Conservation (phyloP, 2,797 vertebrate species). For the Ceryle rudis region DNA sequence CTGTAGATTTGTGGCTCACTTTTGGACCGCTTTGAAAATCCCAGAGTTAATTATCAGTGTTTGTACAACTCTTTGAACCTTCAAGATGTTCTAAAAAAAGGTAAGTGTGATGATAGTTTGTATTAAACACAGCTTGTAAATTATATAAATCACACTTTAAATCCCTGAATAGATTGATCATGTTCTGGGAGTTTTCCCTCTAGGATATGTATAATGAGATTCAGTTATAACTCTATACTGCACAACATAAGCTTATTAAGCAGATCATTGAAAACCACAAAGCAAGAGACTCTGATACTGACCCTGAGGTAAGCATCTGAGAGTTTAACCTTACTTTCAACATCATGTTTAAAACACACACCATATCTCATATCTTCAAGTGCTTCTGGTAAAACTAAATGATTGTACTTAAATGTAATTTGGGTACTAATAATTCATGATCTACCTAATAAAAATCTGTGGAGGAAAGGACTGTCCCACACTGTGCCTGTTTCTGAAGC, state of each 20-base stretch:
- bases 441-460: background rate
- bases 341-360: background rate
- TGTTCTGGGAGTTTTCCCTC: constrained; percentile 10
- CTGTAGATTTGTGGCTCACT: background rate
- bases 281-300: background rate
- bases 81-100: background rate
- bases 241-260: background rate
- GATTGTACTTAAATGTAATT: background rate
- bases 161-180: background rate
- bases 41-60: constrained; percentile 34
- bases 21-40: constrained; percentile 34
- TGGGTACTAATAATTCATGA: background rate
- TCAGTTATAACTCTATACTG: background rate
- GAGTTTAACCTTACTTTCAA: background rate
- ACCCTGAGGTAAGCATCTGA: background rate
- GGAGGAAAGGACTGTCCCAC: background rate
- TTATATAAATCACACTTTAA: constrained; percentile 31
- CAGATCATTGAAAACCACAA: background rate
- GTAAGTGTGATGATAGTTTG: background rate
- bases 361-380: background rate
- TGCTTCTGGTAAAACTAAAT: background rate
- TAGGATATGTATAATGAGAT: background rate
- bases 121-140: constrained; percentile 38
- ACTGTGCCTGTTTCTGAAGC: background rate
- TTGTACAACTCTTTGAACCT: constrained; percentile 30